phyloP scores from a whole-genome alignment of 2,888 invertebrate genomes.

The Hipparchia sbordonii region DNA sequence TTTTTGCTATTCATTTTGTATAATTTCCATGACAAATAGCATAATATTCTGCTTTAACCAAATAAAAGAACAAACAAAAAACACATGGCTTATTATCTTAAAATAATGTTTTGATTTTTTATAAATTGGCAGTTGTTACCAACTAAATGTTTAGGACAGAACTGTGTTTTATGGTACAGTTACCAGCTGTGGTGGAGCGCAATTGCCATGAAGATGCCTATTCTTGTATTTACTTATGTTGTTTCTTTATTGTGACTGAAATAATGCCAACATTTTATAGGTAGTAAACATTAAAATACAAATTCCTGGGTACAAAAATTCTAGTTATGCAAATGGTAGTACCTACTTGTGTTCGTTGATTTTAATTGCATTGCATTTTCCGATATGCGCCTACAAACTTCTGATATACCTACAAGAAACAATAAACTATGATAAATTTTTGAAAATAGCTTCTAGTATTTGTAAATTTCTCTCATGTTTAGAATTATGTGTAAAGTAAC shows the following conservation, averaged over 20 bases:
- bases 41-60: not conserved
- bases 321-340: conserved; percentile 1
- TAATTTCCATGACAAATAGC: conserved; percentile 10
- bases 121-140: not conserved
- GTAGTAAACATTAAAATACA: not conserved
- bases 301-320: not conserved
- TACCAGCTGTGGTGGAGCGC: not conserved
- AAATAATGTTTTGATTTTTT: conserved; percentile 1
- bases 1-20: conserved; percentile 5
- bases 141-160: not conserved
- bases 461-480: conserved; percentile 59
- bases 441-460: conserved; percentile 43
- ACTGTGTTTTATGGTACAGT: no score
- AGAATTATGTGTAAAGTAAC: conserved; percentile 53
- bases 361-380: conserved; percentile 28
- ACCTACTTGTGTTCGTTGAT: conserved; percentile 19
- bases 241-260: not conserved
- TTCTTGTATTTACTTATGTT: not conserved
- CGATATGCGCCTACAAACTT: conserved; percentile 31
- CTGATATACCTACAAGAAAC: conserved; percentile 30
- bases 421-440: conserved; percentile 37
- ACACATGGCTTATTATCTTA: conserved; percentile 6
- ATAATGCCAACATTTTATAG: conserved; percentile 2
- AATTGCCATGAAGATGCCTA: conserved; percentile 8
- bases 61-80: conserved; percentile 1